Percentiles rank a stretch among this genome's conserved stretches.
Evolutionary conservation across 2,888 invertebrate genomes (phyloP).

Genomic region (Arctia plantaginis): DNA sequence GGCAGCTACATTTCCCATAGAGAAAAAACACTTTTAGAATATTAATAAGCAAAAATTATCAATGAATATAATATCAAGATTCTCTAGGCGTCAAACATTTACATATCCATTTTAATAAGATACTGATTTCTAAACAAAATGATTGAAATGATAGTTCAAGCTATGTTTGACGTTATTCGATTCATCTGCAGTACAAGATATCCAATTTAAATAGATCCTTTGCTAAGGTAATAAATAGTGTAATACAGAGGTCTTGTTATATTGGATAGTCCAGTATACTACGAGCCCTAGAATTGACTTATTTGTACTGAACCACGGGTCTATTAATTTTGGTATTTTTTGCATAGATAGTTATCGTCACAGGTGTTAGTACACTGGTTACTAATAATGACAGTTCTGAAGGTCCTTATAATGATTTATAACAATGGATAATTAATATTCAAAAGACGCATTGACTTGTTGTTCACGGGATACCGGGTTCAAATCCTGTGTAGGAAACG

Average conservation of each 20-base stretch:
- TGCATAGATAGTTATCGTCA: constrained; percentile 49
- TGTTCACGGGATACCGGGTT: constrained; percentile 1
- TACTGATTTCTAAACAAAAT: constrained; percentile 17
- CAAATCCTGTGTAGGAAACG: constrained; percentile 8
- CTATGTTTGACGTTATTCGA: constrained; percentile 8
- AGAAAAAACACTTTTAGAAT: constrained; percentile 47
- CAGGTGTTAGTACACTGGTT: constrained; percentile 60
- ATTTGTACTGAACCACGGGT: background rate
- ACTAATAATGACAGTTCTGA: constrained; percentile 51
- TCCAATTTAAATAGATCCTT: constrained; percentile 41
- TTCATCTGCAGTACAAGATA: constrained; percentile 23
- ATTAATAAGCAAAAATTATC: constrained; percentile 54
- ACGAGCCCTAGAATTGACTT: constrained; percentile 11
- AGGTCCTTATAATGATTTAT: constrained; percentile 25
- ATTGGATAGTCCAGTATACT: constrained; percentile 10
- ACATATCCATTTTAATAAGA: constrained; percentile 36
- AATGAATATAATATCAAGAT: constrained; percentile 45
- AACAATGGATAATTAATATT: constrained; percentile 39
- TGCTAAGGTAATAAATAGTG: constrained; percentile 17
- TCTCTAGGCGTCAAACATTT: constrained; percentile 48
- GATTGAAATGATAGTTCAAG: background rate
- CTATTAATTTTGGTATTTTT: constrained; percentile 36
- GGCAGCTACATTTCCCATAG: constrained; percentile 61
- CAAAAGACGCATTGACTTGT: constrained; percentile 20
- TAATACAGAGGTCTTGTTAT: constrained; percentile 32